Percentiles rank a stretch among this genome's conserved stretches.
Evolutionary conservation across 2,888 invertebrate genomes (phyloP).

Genomic region (Chymomyza procnemis): DNA sequence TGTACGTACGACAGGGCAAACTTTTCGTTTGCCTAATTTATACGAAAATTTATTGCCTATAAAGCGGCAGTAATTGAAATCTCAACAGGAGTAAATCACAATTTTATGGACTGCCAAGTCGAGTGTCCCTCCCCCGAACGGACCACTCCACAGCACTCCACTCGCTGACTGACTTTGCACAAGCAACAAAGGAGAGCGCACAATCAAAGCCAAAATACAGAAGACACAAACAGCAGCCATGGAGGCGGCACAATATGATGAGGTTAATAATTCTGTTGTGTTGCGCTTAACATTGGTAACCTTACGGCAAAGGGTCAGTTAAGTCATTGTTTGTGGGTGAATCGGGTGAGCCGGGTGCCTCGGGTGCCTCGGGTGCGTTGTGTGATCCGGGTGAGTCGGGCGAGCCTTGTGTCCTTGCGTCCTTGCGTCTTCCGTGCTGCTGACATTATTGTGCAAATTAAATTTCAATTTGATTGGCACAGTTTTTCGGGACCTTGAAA

Average conservation of each 20-base stretch:
- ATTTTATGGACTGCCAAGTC: conserved; percentile 61
- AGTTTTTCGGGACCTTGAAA: conserved; percentile 18
- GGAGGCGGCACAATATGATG: conserved; percentile 40
- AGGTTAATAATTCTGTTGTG: conserved; percentile 66
- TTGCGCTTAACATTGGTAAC: conserved; percentile 27
- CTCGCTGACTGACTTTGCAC: background rate
- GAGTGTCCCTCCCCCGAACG: background rate
- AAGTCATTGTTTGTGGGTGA: conserved; percentile 27
- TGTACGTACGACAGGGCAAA: background rate
- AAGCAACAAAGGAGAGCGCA: background rate
- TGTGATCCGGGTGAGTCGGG: background rate
- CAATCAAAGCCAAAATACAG: background rate
- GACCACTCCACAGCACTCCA: background rate
- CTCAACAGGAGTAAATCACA: conserved; percentile 73
- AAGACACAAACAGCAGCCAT: background rate
- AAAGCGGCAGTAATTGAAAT: conserved; percentile 74
- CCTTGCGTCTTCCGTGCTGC: background rate
- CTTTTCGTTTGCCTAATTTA: conserved; percentile 65
- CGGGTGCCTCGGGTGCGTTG: background rate
- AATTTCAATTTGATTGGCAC: conserved; percentile 67
- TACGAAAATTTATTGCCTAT: conserved; percentile 74
- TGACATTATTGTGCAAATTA: conserved; percentile 66
- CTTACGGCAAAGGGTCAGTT: conserved; percentile 30
- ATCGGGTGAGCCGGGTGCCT: background rate
- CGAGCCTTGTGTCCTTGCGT: no score